These are phyloP conservation scores for Chinchilla lanigera DNA, from an alignment of 2,113 vertebrate genomes.

Conservation along the genomic window DNA sequence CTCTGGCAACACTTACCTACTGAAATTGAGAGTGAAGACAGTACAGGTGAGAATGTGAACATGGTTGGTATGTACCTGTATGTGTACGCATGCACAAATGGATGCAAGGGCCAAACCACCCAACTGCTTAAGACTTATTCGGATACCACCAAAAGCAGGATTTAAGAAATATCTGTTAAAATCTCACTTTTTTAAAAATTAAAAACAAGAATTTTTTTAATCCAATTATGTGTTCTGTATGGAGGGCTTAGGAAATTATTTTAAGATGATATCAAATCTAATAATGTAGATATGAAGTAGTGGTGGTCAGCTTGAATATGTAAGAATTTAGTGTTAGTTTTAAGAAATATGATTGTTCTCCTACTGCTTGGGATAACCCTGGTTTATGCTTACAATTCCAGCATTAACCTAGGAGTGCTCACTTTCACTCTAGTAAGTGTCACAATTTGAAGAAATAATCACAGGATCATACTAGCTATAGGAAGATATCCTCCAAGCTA, in stretches of 20 bases:
- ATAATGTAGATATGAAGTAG: neutral
- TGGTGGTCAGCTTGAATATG: neutral
- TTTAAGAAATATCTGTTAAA: constrained; percentile 38
- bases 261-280: neutral
- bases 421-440: neutral
- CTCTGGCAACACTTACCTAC: neutral
- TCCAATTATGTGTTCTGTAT: neutral
- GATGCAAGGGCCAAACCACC: neutral
- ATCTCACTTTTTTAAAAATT: neutral
- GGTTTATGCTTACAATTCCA: neutral
- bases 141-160: neutral
- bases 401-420: neutral
- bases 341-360: neutral
- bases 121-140: neutral
- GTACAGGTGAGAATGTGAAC: neutral
- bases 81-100: neutral
- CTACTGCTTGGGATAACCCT: neutral
- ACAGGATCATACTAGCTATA: neutral
- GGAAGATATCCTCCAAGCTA: constrained; percentile 19
- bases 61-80: neutral
- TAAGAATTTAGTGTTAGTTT: neutral
- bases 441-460: neutral
- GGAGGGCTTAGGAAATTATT: neutral
- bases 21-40: neutral
- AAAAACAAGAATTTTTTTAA: constrained; percentile 26